Evolutionary conservation across 2,113 vertebrate genomes (phyloP), one percentile per base, ranked within the genome.

Genomic region (Podocnemis expansa): DNA sequence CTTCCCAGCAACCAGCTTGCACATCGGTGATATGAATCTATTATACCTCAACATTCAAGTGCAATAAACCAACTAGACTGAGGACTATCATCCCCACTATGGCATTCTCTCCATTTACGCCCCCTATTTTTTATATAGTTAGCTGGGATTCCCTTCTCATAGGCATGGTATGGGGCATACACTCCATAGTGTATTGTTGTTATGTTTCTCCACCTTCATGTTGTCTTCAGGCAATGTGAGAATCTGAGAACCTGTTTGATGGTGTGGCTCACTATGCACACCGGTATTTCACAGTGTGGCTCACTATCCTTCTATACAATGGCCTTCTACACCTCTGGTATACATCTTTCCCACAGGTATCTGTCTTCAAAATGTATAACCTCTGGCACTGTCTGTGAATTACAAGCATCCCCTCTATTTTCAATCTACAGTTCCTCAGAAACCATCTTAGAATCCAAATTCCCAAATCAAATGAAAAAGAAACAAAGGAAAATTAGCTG

Each of bases 131-230:
- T 10, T n/a, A n/a, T 70, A 60, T n/a, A 84, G 58, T 5, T 41
- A 88, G 89, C 16, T 43, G 91, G 89, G 27, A 11, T 86, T 86
- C 51, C 34, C 27, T 52, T 34, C 80, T 5, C 13, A 47, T n/a
- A 89, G 49, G 70, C 12, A 43, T 16, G 45, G 41, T 41, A 76
- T 27, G 10, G 24, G 41, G 8, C 1, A 81, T 1, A 49, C 2
- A 6, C 34, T 94, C 70, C 76, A 38, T 2, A 2, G 5, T 38
- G 12, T 0, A 0, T 6, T 87, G 34, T 47, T 34, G 55, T 84
- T 19, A 24, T 24, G 17, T 82, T 58, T 82, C 41, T 56, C 54
- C 80, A 43, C 3, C 80, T 21, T 34, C 43, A 47, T 56, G 10
- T 10, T 70, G 3, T 87, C 25, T 14, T 63, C 29, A 55, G 8